Evolutionary conservation across 92 coral and sea anemone genomes (phyloP).

Genomic region (Paramuricea clavata): DNA sequence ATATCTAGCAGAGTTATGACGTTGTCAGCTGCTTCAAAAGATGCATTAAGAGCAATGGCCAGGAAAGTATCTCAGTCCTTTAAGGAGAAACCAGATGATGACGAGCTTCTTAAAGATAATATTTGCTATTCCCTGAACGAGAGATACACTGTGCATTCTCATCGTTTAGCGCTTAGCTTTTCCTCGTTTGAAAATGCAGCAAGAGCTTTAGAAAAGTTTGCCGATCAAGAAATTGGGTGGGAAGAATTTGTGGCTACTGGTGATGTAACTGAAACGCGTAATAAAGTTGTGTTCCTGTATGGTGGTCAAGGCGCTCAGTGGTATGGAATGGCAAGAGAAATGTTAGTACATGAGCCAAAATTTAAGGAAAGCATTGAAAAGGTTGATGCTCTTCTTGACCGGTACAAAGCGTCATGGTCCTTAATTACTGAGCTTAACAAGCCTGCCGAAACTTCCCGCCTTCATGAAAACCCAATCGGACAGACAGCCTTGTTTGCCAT

Average conservation of each 20-base stretch:
- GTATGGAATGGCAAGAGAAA: constrained; percentile 76
- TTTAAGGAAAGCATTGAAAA: constrained; percentile 52
- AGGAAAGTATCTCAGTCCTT: constrained; percentile 33
- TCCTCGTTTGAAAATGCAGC: constrained; percentile 53
- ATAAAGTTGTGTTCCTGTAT: constrained; percentile 68
- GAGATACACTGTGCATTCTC: constrained; percentile 60
- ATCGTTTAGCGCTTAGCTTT: constrained; percentile 63
- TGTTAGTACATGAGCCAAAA: constrained; percentile 59
- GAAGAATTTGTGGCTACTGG: constrained; percentile 52
- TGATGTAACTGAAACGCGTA: neutral
- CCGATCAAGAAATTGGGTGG: constrained; percentile 49
- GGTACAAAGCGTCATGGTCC: constrained; percentile 56
- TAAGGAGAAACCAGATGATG: constrained; percentile 20
- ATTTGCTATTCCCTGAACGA: constrained; percentile 73
- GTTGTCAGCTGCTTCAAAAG: constrained; percentile 59
- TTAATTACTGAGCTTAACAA: constrained; percentile 62
- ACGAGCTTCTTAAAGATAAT: constrained; percentile 20
- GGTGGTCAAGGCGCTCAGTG: constrained; percentile 82
- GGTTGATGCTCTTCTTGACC: constrained; percentile 50
- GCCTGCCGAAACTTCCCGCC: constrained; percentile 50
- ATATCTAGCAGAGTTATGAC: constrained; percentile 46
- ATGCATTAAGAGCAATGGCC: constrained; percentile 63
- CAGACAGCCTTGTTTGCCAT: constrained; percentile 74
- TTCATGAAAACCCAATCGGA: constrained; percentile 56
- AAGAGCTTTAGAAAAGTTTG: constrained; percentile 42